A percentile compares a stretch with the other conserved stretches of the same genome.
Conservation (phyloP, 2,113 vertebrate species). For the Salvelinus namaycush region DNA sequence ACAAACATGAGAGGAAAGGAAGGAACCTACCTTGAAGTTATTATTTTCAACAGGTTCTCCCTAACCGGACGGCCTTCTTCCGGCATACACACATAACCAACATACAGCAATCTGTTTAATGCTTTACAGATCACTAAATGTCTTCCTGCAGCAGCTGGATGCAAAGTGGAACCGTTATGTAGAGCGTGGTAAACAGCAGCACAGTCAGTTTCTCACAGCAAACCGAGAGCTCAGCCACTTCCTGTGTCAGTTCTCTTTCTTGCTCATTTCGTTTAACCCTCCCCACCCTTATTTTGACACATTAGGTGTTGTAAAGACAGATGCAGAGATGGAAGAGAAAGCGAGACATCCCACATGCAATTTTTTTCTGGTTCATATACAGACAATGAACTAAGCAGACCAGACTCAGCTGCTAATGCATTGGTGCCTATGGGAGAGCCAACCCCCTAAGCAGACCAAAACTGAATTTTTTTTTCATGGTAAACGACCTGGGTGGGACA, state of each 20-base stretch:
- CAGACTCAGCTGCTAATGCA: too few species aligned
- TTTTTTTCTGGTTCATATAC: too few species aligned
- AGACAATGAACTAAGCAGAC: too few species aligned
- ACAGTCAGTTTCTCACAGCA: background rate
- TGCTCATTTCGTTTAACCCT: background rate
- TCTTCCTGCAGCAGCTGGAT: conserved; percentile 18
- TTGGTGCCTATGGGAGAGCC: too few species aligned
- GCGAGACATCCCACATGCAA: too few species aligned
- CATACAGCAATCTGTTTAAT: background rate
- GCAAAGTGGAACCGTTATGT: background rate
- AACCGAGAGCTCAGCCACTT: conserved; percentile 70
- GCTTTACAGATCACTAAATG: conserved; percentile 26
- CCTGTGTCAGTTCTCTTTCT: conserved; percentile 75
- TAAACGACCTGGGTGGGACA: too few species aligned
- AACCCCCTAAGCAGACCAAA: too few species aligned
- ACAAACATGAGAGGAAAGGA: background rate
- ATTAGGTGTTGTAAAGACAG: conserved; percentile 5
- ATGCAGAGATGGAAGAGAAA: too few species aligned
- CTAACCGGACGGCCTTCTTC: conserved; percentile 39
- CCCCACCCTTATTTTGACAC: conserved; percentile 31
- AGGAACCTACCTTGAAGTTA: conserved; percentile 63
- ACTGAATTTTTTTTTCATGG: too few species aligned
- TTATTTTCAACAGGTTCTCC: conserved; percentile 55
- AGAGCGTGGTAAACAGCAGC: background rate
- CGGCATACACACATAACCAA: conserved; percentile 25